These are phyloP conservation scores for Pterophyllum scalare DNA, from an alignment of 2,113 vertebrate genomes.

Conservation along the genomic window DNA sequence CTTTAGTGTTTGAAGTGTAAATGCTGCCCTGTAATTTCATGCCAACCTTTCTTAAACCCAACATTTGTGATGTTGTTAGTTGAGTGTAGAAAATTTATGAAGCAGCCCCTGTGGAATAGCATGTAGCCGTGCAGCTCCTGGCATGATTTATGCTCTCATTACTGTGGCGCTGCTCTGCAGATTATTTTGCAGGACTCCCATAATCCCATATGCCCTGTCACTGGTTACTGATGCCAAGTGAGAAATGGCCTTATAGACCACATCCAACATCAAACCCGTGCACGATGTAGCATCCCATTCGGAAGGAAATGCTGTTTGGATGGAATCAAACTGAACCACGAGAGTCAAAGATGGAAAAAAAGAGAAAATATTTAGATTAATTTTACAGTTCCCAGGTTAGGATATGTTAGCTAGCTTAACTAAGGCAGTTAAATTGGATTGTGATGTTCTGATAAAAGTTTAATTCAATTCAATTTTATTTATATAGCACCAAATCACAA, in stretches of 20 bases:
- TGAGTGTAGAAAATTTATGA: constrained; percentile 42
- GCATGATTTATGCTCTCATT: constrained; percentile 80
- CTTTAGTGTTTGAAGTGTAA: neutral
- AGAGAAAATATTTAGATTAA: neutral
- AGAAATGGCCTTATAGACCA: constrained; percentile 64
- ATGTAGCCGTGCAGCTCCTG: constrained; percentile 48
- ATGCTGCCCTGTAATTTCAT: neutral
- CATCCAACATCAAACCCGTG: constrained; percentile 49
- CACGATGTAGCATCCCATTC: constrained; percentile 36
- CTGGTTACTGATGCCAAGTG: constrained; percentile 56
- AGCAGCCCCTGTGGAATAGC: constrained; percentile 42
- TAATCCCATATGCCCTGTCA: constrained; percentile 65
- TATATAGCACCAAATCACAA: no score
- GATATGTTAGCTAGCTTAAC: neutral
- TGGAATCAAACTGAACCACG: constrained; percentile 6
- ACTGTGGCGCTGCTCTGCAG: constrained; percentile 62
- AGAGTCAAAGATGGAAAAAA: neutral
- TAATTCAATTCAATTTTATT: no score
- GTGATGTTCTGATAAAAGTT: neutral
- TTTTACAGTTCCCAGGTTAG: neutral
- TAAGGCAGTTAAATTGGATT: neutral
- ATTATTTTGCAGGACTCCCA: constrained; percentile 72
- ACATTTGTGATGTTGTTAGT: constrained; percentile 47
- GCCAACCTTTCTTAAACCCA: constrained; percentile 6
- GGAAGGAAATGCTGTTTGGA: constrained; percentile 1